A percentile compares a stretch with the other conserved stretches of the same genome.
Conservation (phyloP, 2,888 invertebrate genomes). For the Cosmia trapezina region DNA sequence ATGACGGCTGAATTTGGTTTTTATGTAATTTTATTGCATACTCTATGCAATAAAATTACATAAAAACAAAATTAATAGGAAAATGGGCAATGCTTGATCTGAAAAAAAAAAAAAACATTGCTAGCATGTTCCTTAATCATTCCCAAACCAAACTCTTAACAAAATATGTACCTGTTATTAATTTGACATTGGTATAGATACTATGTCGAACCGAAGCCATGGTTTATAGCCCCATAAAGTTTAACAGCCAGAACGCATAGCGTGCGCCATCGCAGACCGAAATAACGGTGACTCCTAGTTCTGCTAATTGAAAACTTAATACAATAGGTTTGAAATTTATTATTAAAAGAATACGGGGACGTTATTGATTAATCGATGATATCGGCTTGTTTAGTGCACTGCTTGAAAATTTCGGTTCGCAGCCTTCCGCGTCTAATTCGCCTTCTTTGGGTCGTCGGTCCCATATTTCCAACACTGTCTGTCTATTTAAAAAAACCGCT, state of each 20-base stretch:
- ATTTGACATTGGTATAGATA: slow-evolving; percentile 41
- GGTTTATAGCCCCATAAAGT: slow-evolving; percentile 45
- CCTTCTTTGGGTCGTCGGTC: not conserved
- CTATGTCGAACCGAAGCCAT: slow-evolving; percentile 31
- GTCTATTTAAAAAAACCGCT: not conserved
- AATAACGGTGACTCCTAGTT: slow-evolving; percentile 51
- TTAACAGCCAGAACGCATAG: slow-evolving; percentile 44
- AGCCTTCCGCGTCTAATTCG: not conserved
- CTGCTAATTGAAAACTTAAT: slow-evolving; percentile 49
- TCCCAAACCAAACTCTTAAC: not conserved
- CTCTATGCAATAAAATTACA: no score
- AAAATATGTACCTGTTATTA: slow-evolving; percentile 41
- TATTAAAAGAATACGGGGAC: no score
- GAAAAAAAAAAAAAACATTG: not conserved
- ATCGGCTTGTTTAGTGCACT: no score
- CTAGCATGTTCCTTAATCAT: not conserved
- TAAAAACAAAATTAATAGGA: not conserved
- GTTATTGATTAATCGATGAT: no score
- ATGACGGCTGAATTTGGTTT: not conserved
- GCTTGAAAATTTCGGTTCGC: not conserved
- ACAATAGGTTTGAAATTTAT: slow-evolving; percentile 27
- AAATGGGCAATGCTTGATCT: not conserved
- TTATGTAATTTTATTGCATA: no score
- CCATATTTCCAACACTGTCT: slow-evolving; percentile 8
- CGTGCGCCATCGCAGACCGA: slow-evolving; percentile 28